phyloP scores from a whole-genome alignment of 1,140 invertebrate genomes.

The Helicorthomorpha holstii region DNA sequence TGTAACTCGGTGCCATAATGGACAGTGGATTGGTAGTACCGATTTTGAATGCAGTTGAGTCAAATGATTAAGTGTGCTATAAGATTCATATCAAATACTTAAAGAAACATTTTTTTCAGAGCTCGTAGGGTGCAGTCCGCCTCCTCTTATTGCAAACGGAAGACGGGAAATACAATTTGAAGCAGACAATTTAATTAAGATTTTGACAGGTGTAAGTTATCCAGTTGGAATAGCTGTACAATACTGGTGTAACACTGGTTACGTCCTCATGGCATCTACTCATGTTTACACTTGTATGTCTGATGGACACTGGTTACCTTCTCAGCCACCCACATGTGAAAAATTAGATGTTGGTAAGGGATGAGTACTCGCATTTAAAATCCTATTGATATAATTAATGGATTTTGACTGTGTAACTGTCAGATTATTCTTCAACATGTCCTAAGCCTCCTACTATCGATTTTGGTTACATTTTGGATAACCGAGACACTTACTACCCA shows the following conservation, averaged over 20 bases:
- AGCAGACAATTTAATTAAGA: neutral
- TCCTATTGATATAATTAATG: too few species aligned
- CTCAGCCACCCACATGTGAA: neutral
- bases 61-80: neutral
- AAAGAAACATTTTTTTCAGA: neutral
- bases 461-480: neutral
- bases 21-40: neutral
- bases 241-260: neutral
- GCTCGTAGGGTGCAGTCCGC: neutral
- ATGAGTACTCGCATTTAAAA: neutral
- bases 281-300: neutral
- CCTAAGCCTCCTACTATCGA: neutral
- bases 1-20: conserved; percentile 6
- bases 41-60: neutral
- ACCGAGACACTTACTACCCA: conserved; percentile 12
- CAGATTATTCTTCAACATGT: too few species aligned
- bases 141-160: neutral
- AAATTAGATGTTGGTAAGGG: neutral
- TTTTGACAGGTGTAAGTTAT: neutral
- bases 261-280: neutral
- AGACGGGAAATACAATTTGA: neutral
- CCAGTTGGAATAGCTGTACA: neutral
- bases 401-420: too few species aligned
- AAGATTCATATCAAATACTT: neutral
- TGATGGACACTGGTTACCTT: conserved; percentile 1